A percentile compares a stretch with the other conserved stretches of the same genome.
phyloP scores from a whole-genome alignment of 2,113 vertebrate species.

The Erythrocercus mccallii region DNA sequence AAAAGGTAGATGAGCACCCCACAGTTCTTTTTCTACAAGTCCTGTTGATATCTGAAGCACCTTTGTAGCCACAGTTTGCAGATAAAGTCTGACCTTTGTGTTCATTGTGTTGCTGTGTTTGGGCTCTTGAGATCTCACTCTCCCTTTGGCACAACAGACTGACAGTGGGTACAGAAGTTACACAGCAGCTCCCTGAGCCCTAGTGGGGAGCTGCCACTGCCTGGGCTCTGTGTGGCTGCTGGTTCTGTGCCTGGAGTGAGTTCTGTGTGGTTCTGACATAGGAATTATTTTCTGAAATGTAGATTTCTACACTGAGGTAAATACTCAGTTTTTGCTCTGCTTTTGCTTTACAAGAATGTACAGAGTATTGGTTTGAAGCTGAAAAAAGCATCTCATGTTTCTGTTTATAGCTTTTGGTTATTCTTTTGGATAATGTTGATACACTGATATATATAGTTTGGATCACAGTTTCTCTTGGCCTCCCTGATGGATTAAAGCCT shows the following conservation, averaged over 20 bases:
- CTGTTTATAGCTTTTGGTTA: background rate
- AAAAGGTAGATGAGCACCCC: background rate
- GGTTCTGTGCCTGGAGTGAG: background rate
- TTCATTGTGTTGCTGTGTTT: background rate
- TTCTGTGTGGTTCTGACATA: background rate
- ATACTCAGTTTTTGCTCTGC: background rate
- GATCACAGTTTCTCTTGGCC: background rate
- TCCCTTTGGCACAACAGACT: background rate
- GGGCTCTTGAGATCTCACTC: background rate
- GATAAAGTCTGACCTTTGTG: background rate
- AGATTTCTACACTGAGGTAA: background rate
- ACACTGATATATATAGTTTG: background rate
- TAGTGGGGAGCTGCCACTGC: background rate
- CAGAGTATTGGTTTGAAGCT: background rate
- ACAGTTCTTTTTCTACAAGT: background rate
- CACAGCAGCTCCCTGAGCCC: background rate
- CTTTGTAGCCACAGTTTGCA: background rate
- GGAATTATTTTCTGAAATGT: accelerated
- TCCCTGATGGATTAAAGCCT: background rate
- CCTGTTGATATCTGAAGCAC: background rate
- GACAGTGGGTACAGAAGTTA: background rate
- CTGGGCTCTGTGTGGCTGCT: background rate
- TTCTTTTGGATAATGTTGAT: background rate
- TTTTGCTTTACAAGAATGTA: background rate
- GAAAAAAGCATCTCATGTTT: background rate